A percentile compares a stretch with the other conserved stretches of the same genome.
Conservation (phyloP, 2,888 invertebrate genomes). For the Pterostichus niger region DNA sequence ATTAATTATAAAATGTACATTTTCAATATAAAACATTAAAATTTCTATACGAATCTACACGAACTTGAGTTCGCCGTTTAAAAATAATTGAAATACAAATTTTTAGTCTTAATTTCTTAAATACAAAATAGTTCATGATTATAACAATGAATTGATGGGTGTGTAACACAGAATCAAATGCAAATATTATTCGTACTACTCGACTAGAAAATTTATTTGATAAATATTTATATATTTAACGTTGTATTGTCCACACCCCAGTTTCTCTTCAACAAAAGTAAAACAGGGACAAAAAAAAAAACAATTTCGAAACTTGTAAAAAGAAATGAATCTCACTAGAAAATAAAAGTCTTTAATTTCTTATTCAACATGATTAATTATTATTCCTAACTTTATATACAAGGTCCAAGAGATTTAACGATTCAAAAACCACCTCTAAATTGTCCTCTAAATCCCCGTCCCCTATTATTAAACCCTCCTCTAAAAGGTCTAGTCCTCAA, state of each 20-base stretch:
- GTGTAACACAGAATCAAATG: constrained; percentile 3
- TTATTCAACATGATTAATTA: constrained; percentile 1
- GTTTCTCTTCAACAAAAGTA: neutral
- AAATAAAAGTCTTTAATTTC: constrained; percentile 43
- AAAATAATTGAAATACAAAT: constrained; percentile 9
- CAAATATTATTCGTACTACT: constrained; percentile 3
- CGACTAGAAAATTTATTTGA: constrained; percentile 23
- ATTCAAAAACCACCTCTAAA: constrained; percentile 73
- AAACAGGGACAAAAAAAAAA: neutral
- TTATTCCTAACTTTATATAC: constrained; percentile 8
- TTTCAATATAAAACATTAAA: constrained; percentile 30
- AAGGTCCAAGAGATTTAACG: constrained; percentile 20
- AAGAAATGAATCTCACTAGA: constrained; percentile 12
- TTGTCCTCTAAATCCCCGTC: constrained; percentile 71
- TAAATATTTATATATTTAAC: neutral
- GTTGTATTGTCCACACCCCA: constrained; percentile 9
- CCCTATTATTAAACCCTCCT: constrained; percentile 72
- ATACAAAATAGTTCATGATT: constrained; percentile 31
- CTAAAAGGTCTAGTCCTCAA: constrained; percentile 70
- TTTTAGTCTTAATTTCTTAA: neutral
- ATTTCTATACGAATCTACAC: constrained; percentile 29
- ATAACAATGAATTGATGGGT: constrained; percentile 27
- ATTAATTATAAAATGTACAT: constrained; percentile 49
- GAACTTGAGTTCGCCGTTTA: constrained; percentile 4
- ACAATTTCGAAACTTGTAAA: constrained; percentile 32